A percentile compares a stretch with the other conserved stretches of the same genome.
These are phyloP conservation scores for Cryptocephalus moraei DNA, from an alignment of 2,888 invertebrate species.

Conservation along the genomic window DNA sequence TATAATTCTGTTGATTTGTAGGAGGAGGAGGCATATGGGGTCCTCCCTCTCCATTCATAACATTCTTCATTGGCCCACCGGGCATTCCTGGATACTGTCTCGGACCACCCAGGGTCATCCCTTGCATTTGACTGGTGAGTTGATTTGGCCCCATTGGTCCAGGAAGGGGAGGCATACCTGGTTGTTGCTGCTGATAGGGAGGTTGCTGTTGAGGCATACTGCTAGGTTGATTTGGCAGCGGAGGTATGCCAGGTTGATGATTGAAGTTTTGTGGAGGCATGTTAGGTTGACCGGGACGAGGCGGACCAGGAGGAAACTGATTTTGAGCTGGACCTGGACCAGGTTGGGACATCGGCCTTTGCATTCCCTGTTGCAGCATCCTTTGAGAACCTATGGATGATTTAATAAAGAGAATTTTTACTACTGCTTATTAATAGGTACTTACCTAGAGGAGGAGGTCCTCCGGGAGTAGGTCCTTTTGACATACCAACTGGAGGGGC, in stretches of 20 bases:
- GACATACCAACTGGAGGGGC: neutral
- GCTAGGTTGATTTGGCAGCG: no score
- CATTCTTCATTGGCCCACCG: constrained; percentile 21
- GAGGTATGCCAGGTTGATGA: neutral
- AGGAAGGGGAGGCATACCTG: neutral
- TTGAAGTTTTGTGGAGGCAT: constrained; percentile 1
- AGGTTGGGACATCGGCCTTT: no score
- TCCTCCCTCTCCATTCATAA: constrained; percentile 30
- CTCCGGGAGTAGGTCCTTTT: no score
- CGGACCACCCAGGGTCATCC: constrained; percentile 34
- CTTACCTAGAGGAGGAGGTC: no score
- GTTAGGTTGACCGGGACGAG: neutral
- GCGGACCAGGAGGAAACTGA: constrained; percentile 7
- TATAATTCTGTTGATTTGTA: constrained; percentile 23
- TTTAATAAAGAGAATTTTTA: no score
- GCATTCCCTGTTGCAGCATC: no score
- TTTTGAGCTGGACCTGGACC: neutral
- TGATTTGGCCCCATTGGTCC: neutral
- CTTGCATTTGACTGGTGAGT: constrained; percentile 31
- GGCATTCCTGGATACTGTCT: constrained; percentile 22
- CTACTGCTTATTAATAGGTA: no score
- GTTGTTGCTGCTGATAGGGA: neutral
- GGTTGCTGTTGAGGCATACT: no score
- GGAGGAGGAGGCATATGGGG: constrained; percentile 43
- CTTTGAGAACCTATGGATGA: no score